Conservation (phyloP, 2,797 vertebrate species). For the Clarias laeviceps region DNA sequence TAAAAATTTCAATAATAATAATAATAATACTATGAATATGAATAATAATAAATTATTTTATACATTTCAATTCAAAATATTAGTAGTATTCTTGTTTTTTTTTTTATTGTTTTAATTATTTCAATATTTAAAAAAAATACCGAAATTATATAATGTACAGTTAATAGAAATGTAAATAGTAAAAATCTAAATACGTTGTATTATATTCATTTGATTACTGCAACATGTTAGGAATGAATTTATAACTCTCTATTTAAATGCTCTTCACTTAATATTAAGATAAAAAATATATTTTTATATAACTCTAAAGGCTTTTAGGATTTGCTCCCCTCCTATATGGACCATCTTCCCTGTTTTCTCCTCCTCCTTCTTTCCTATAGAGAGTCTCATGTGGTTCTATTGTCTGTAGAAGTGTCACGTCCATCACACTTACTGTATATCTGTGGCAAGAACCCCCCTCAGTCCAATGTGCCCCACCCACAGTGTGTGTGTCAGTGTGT, state of each 20-base stretch:
- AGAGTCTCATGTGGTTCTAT: conserved; percentile 22
- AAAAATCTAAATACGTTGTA: not conserved
- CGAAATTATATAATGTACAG: not conserved
- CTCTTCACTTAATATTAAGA: not conserved
- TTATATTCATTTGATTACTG: not conserved
- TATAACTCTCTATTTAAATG: not conserved
- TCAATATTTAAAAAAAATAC: not conserved
- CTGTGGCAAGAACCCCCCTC: conserved; percentile 44
- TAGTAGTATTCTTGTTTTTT: not conserved
- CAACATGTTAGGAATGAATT: not conserved
- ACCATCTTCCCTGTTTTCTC: not conserved
- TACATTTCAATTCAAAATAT: not conserved
- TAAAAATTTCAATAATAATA: not conserved
- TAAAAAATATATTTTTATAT: not conserved
- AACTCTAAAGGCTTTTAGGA: not conserved
- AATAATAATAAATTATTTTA: not conserved
- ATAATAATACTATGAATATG: not conserved
- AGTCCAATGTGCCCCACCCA: not conserved
- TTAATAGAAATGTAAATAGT: not conserved
- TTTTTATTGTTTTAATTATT: not conserved
- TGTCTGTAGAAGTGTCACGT: conserved; percentile 17
- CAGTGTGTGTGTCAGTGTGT: conserved; percentile 16
- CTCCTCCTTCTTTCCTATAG: not conserved
- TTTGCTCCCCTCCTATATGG: not conserved
- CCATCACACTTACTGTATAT: conserved; percentile 38